Conservation (phyloP, 2,888 invertebrate species). For the Patella caerulea region DNA sequence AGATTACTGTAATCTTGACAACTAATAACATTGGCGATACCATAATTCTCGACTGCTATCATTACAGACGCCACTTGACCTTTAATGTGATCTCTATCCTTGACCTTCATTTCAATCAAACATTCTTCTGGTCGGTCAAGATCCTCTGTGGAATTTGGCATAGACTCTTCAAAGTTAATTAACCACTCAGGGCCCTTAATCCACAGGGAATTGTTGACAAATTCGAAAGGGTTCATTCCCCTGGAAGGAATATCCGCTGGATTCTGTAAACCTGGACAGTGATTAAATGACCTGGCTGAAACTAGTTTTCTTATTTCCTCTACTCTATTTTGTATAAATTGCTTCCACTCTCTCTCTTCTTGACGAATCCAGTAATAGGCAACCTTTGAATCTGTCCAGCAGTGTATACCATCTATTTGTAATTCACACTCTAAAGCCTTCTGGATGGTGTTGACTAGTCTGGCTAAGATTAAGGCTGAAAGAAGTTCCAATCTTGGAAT, state of each 20-base stretch:
- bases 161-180: background rate
- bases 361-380: no score
- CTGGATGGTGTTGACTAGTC: no score
- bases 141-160: background rate
- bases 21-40: background rate
- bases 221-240: constrained; percentile 5
- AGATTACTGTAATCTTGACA: background rate
- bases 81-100: background rate
- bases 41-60: background rate
- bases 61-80: background rate
- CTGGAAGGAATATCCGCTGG: background rate
- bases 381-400: no score
- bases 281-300: no score
- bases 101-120: background rate
- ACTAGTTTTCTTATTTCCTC: no score
- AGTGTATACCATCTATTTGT: no score
- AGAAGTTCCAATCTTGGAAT: no score
- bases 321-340: no score
- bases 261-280: background rate
- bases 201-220: background rate
- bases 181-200: background rate
- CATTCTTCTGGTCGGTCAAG: background rate
- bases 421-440: no score
- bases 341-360: no score
- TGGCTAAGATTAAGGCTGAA: no score